A percentile compares a stretch with the other conserved stretches of the same genome.
These are phyloP conservation scores for Clarias platycephalus DNA, from an alignment of 2,797 vertebrate species.

Conservation along the genomic window DNA sequence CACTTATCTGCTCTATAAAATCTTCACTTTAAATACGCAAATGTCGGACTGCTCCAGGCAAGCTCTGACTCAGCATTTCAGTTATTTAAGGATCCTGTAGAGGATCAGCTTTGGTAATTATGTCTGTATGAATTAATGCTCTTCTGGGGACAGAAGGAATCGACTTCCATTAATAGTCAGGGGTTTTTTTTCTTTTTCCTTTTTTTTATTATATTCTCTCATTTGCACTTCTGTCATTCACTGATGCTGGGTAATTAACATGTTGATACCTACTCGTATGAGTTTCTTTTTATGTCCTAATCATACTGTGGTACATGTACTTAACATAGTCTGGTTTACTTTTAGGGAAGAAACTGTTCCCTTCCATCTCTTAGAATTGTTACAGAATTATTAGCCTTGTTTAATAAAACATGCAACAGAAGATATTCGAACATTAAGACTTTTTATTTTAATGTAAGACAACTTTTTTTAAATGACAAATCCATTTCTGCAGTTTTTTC, in stretches of 20 bases:
- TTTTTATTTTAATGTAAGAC: neutral
- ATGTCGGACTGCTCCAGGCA: neutral
- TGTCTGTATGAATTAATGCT: slow-evolving; percentile 14
- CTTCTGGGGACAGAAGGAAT: neutral
- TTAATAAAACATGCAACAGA: neutral
- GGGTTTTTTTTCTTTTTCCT: neutral
- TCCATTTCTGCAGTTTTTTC: neutral
- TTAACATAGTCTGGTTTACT: neutral
- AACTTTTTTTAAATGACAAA: neutral
- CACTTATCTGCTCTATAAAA: slow-evolving; percentile 4
- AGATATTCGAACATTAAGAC: neutral
- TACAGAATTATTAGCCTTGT: neutral
- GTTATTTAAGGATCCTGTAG: slow-evolving; percentile 20
- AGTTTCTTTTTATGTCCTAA: neutral
- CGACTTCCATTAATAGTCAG: neutral
- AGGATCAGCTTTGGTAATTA: slow-evolving; percentile 7
- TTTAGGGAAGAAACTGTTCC: neutral
- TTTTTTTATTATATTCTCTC: neutral
- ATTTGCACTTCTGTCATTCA: neutral
- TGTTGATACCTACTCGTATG: neutral
- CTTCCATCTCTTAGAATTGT: neutral
- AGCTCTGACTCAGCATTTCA: slow-evolving; percentile 8
- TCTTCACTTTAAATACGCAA: neutral
- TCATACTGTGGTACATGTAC: neutral
- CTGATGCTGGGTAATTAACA: neutral